These are phyloP conservation scores for Lycaena phlaeas DNA, from an alignment of 2,888 invertebrate genomes.

Conservation along the genomic window DNA sequence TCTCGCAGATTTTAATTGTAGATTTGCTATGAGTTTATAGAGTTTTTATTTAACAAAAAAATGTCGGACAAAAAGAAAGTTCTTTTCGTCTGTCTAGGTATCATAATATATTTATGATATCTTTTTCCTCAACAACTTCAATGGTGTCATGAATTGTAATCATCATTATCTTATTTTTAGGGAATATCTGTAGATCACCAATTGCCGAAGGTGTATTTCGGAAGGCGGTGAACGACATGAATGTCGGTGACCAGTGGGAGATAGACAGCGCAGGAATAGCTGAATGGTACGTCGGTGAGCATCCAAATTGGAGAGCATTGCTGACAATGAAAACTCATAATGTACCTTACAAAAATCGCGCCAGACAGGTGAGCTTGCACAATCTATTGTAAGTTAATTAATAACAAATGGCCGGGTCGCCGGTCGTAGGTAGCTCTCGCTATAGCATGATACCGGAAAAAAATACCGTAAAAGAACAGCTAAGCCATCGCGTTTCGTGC, in stretches of 20 bases:
- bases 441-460: too few species aligned
- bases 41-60: background rate
- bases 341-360: constrained; percentile 14
- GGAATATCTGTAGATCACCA: constrained; percentile 17
- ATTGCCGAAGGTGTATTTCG: constrained; percentile 17
- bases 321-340: constrained; percentile 15
- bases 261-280: constrained; percentile 17
- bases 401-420: too few species aligned
- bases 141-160: too few species aligned
- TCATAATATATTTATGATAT: background rate
- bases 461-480: too few species aligned
- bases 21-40: background rate
- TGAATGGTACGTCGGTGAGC: constrained; percentile 16
- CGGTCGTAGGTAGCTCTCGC: too few species aligned
- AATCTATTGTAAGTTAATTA: background rate
- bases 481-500: too few species aligned
- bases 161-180: background rate
- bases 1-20: too few species aligned
- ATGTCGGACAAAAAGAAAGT: constrained; percentile 67
- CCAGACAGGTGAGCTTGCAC: constrained; percentile 14
- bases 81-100: background rate
- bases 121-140: background rate
- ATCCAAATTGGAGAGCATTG: constrained; percentile 12
- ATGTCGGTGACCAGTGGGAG: constrained; percentile 15
- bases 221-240: constrained; percentile 16